Percentiles rank a stretch among this genome's conserved stretches.
These are phyloP conservation scores for Trichogramma evanescens DNA, from an alignment of 2,888 invertebrate genomes.

Conservation along the genomic window DNA sequence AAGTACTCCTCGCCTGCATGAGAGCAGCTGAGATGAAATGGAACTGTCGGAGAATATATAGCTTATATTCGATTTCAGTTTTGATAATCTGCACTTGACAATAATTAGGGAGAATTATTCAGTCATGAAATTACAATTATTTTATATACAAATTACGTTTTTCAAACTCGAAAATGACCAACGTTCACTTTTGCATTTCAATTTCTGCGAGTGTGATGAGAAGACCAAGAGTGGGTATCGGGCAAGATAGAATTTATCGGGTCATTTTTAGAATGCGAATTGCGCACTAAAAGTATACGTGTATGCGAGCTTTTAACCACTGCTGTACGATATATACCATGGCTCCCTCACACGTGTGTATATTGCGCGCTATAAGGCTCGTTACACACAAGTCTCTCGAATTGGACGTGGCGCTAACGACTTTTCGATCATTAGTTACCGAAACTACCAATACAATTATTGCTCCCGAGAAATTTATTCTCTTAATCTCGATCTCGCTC, in stretches of 20 bases:
- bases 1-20: no score
- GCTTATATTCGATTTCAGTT: no score
- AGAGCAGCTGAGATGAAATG: no score
- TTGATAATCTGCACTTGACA: no score
- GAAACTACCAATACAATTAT: conserved; percentile 48
- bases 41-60: no score
- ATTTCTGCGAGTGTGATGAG: no score
- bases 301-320: not conserved
- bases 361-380: not conserved
- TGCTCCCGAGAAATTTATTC: conserved; percentile 44
- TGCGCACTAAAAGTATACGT: not conserved
- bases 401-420: conserved; percentile 40
- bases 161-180: no score
- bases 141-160: no score
- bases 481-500: conserved; percentile 33
- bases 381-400: conserved; percentile 27
- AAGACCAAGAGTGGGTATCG: not conserved
- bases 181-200: no score
- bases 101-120: no score
- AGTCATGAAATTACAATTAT: no score
- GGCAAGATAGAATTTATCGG: conserved; percentile 22
- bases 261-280: conserved; percentile 32
- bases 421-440: conserved; percentile 48
- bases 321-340: no score
- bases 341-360: not conserved